Evolutionary conservation across 2,113 vertebrate species (phyloP), one percentile per base, ranked within the genome.

Genomic region (Oxyura jamaicensis): DNA sequence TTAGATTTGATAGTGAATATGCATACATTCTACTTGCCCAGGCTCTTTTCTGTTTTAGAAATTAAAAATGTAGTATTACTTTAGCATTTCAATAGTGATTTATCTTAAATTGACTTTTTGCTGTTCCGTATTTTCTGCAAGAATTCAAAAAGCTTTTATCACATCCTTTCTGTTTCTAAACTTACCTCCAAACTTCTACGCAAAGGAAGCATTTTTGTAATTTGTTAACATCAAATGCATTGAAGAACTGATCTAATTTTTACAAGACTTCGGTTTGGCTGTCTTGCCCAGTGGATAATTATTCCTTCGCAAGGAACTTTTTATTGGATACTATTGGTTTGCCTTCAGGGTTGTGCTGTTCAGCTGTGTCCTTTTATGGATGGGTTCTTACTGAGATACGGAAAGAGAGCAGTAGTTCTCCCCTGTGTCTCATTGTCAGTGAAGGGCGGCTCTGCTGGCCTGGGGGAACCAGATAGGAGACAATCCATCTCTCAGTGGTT

Each of bases 401-500:
- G n/a, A n/a, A 42, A 58, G 22, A 23, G 0, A 67, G 41, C 41
- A 39, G 41, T 18, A 35, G 36, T 35, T 83, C 62, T 35, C 41
- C 13, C 6, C 39, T 26, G 13, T 63, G 33, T 72, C 31, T 42
- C 39, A 20, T 71, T 65, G 25, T 23, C 39, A 31, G 39, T 26
- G 56, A 50, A 26, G 55, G 60, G n/a, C 75, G 52, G 41, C 0
- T 0, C 46, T 86, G 33, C 56, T 68, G 73, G 11, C 44, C 41
- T 68, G 41, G 29, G 58, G 71, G 29, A 62, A 52, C 12, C 56
- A 42, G 56, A 22, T 1, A 26, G 46, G 46, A 85, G 31, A 28
- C 17, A 25, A 1, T 0, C 28, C 31, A 6, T 35, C 33, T 65
- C 25, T 63, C 7, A 1, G 48, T 48, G n/a, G 3, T 7, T 74